Evolutionary conservation across 2,797 vertebrate genomes (phyloP).

Genomic region (Poecile montanus): DNA sequence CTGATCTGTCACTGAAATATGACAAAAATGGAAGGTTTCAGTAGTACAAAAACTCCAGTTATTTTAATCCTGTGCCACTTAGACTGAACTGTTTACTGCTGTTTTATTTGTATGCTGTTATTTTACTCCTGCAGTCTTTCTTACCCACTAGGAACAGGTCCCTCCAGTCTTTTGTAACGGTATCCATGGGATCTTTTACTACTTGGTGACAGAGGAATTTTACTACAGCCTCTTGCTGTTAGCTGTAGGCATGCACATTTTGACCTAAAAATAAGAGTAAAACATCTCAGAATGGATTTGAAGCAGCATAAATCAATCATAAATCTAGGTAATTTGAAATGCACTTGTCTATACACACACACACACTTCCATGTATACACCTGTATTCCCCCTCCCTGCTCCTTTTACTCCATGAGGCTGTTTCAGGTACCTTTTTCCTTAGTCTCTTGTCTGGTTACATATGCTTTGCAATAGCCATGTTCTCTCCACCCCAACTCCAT

Average conservation of each 20-base stretch:
- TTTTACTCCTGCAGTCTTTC: conserved; percentile 1
- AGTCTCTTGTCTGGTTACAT: not conserved
- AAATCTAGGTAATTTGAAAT: not conserved
- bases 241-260: conserved; percentile 84
- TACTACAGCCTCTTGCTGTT: conserved; percentile 70
- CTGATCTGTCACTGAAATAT: not conserved
- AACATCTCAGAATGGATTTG: not conserved
- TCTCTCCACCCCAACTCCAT: not conserved
- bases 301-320: not conserved
- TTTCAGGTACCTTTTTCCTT: not conserved
- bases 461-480: not conserved
- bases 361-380: not conserved
- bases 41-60: not conserved
- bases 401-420: not conserved
- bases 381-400: rapidly evolving
- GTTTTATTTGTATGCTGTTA: not conserved
- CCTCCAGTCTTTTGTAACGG: conserved; percentile 81
- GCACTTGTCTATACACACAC: not conserved
- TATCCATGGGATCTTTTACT: conserved; percentile 72
- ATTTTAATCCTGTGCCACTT: not conserved
- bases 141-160: conserved; percentile 84
- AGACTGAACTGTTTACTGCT: not conserved
- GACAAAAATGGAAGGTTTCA: not conserved
- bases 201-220: conserved; percentile 1
- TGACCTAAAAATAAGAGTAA: conserved; percentile 56